Evolutionary conservation across 92 coral and sea anemone genomes (phyloP), one percentile per base, ranked within the genome.

Genomic region (Plumapathes pennacea): DNA sequence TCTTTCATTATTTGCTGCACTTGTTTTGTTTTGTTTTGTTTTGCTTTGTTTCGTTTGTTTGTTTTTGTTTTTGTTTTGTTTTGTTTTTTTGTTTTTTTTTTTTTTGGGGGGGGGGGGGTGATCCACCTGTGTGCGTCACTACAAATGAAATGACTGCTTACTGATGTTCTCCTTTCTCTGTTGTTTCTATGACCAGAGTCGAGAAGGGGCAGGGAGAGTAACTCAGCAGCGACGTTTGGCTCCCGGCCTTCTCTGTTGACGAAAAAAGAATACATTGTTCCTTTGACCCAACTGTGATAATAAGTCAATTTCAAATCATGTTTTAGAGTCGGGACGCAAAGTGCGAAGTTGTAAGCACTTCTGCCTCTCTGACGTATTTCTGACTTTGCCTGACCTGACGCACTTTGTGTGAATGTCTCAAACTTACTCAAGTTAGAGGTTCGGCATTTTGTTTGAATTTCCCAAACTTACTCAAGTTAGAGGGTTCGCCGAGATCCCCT

Each of bases 181-280:
- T 15, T 46, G 76, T 68, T 58, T 83, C 97, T 24, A 87, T 75
- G n/a, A 91, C 81, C 62, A 91, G 64, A 1, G 88, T 67, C 13
- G 97, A 91, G 75, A 65, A 51, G 11, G 90, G 84, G 49, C 71
- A 80, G 21, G 90, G 96, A 8, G 90, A 83, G 54, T 88, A 81
- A 50, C 97, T 91, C 18, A 80, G 62, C 33, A 91, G 85, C 9
- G 97, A 91, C 4, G 84, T 68, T 54, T 91, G 72, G 31, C 97
- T 91, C 15, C 71, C 77, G 18, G 89, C 70, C 48, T 62, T 90
- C 13, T 70, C 95, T 90, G 68, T 30, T 18, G 38, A 7, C 20
- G 21, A 41, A 17, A 48, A 11, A 30, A 6, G 27, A 63, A 56
- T n/a, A n/a, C n/a, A n/a, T n/a, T n/a, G n/a, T n/a, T n/a, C n/a